A percentile compares a stretch with the other conserved stretches of the same genome.
phyloP scores from a whole-genome alignment of 1,140 invertebrate genomes.

The Mylabris phalerata region DNA sequence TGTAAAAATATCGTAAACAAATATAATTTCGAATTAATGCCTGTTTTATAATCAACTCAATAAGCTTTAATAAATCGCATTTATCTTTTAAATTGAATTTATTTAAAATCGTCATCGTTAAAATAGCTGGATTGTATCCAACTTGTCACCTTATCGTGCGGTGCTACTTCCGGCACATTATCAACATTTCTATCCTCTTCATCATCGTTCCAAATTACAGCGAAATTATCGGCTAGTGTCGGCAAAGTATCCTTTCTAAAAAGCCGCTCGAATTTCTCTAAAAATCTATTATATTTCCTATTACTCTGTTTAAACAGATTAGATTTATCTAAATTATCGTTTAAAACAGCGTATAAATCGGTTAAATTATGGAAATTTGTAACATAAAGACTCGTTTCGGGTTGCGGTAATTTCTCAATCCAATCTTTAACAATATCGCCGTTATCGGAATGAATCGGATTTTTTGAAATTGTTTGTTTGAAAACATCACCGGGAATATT shows the following conservation, averaged over 20 bases:
- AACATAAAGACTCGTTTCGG: background rate
- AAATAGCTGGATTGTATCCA: constrained; percentile 9
- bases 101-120: background rate
- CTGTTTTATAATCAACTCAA: background rate
- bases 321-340: background rate
- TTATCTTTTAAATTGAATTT: no score
- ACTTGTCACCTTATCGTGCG: constrained; percentile 1
- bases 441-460: background rate
- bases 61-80: no score
- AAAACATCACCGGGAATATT: constrained; percentile 1
- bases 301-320: background rate
- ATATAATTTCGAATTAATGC: constrained; percentile 2
- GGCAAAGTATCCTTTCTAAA: background rate
- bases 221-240: background rate
- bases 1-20: background rate
- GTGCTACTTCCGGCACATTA: constrained; percentile 4
- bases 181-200: background rate
- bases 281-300: constrained; percentile 1
- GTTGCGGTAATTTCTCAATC: background rate
- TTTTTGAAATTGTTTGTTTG: background rate
- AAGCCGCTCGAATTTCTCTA: background rate
- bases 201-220: constrained; percentile 2
- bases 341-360: background rate
- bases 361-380: constrained; percentile 5
- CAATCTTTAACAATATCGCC: background rate